Base-by-base conservation (phyloP, 37 sponge, comb jelly and placozoan species). In the Halichondria panicea region DNA sequence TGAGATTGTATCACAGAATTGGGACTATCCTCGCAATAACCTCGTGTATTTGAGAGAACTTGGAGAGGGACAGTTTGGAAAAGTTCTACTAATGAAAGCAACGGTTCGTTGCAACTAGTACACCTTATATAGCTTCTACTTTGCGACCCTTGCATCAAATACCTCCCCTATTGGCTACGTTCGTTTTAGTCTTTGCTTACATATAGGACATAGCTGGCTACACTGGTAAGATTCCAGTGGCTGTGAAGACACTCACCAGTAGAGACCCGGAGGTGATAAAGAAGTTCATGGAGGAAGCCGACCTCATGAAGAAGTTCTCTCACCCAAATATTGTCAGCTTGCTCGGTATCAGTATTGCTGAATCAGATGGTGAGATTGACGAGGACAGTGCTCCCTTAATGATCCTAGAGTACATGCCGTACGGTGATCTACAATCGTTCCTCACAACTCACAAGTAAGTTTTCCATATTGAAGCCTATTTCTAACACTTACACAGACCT, bases 51-150 rank as follows among this genome's bases (percentile, higher is more conserved):
- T 76, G 64, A 66, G 84, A 70, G 39, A 88, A 15, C 64, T 88
- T 54, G 88, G 88, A 18, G 82, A 88, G 39, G 88, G 88, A 77
- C 73, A 76, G 78, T 88, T 88, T 81, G 88, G 88, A 9, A 88
- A 88, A 71, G 88, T 88, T 13, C 57, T 88, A 18, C 54, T 84
- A 8, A 84, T 84, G 84, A 84, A 70, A 69, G 84, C 84, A 18
- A 75, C 69, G 54, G 84, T 84, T 30, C 2, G 66, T 54, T 7
- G 11, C 52, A 48, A 11, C 11, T 15, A 18, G 11, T 48, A 48
- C 52, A 11, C n/a, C n/a, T n/a, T n/a, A n/a, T n/a, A n/a, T n/a
- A n/a, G n/a, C n/a, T n/a, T n/a, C n/a, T n/a, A 59, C 11, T 59
- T 59, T 8, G 7, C 8, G 22, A 24, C 22, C 61, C 27, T 22